Evolutionary conservation across 1,140 invertebrate species (phyloP), one percentile per base, ranked within the genome.

Genomic region (Brachystomella parvula): DNA sequence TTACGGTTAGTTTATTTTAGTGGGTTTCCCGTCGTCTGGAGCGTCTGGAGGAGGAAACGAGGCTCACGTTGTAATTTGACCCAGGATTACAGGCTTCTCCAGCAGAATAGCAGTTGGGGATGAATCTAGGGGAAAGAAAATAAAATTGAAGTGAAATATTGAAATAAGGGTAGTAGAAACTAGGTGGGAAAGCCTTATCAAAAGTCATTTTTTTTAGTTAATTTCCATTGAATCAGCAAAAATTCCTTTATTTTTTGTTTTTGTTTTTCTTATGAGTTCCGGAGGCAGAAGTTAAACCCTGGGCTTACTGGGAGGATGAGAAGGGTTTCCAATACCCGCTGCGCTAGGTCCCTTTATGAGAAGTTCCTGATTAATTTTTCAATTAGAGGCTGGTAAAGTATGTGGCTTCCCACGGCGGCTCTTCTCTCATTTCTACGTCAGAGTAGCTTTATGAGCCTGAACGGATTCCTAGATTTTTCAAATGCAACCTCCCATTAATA

Each of bases 101-200:
- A n/a, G n/a, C n/a, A n/a, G n/a, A n/a, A n/a, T 47, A 33, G 44
- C 24, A 3, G 3, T 24, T 29, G 17, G 17, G 24, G 24, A 26
- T 32, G 24, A 49, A 32, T 28, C 26, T 19, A 2, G 17, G 17
- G 29, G 24, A 12, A 19, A 63, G 26, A 63, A 49, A 26, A 26
- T 17, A 39, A 47, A 53, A 33, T 49, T 49, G 32, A 63, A 63
- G 47, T 63, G 31, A 63, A 63, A 49, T 63, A 63, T 63, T 63
- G 62, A 63, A 33, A 29, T 28, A 44, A 44, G 9, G 39, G 9
- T 44, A 12, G 9, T 9, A 44, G 39, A 44, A 44, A n/a, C n/a
- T 44, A 44, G 39, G 39, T n/a, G n/a, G n/a, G n/a, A n/a, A n/a
- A n/a, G n/a, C n/a, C n/a, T 12, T 44, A 44, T n/a, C 39, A 44